Evolutionary conservation across 2,797 vertebrate species (phyloP).

Genomic region (Anguilla megastoma): DNA sequence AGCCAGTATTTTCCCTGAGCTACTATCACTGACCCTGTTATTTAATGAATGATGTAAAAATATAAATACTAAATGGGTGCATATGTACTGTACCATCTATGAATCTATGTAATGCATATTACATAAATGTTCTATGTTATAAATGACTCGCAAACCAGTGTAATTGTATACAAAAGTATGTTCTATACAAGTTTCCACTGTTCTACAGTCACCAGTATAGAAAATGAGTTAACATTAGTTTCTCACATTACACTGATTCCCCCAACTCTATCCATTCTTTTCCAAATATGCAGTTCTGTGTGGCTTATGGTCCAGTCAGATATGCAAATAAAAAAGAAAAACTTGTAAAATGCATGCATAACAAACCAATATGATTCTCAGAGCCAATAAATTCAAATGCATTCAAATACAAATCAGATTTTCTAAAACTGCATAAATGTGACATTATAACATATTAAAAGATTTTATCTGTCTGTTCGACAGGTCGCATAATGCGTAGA

Average conservation of each 20-base stretch:
- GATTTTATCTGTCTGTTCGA: background rate
- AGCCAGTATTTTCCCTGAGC: conserved; percentile 71
- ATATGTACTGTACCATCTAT: conserved; percentile 12
- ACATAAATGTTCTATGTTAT: background rate
- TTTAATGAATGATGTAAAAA: conserved; percentile 29
- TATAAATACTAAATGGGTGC: conserved; percentile 37
- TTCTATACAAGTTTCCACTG: background rate
- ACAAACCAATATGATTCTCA: background rate
- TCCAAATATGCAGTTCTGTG: background rate
- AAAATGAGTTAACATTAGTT: background rate
- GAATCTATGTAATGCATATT: background rate
- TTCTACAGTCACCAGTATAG: background rate
- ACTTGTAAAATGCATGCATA: background rate
- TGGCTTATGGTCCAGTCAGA: background rate
- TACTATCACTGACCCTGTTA: conserved; percentile 44
- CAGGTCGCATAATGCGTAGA: background rate
- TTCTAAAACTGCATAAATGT: background rate
- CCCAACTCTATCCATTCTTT: background rate
- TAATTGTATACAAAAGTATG: background rate
- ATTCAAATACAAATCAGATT: background rate
- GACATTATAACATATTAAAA: background rate
- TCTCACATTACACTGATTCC: background rate
- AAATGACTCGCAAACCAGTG: background rate
- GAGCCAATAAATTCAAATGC: background rate
- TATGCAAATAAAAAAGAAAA: background rate